A percentile compares a stretch with the other conserved stretches of the same genome.
phyloP scores from a whole-genome alignment of 2,888 invertebrate species.

The Hyles lineata region DNA sequence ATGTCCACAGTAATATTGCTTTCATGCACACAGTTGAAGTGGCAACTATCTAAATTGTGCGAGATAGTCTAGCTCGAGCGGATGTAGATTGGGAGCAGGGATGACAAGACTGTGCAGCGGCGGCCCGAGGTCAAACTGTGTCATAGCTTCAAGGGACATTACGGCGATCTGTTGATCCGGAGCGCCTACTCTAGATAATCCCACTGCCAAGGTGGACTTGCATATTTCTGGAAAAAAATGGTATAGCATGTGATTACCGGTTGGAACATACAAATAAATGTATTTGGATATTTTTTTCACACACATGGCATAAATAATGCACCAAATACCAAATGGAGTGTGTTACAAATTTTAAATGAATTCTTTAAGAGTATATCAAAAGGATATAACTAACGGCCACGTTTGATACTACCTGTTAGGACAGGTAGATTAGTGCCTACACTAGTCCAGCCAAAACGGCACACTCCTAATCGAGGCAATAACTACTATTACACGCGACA shows the following conservation, averaged over 20 bases:
- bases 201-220: constrained; percentile 86
- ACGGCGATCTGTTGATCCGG: constrained; percentile 91
- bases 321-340: too few species aligned
- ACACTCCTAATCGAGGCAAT: too few species aligned
- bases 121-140: constrained; percentile 89
- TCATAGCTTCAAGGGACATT: constrained; percentile 90
- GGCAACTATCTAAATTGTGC: constrained; percentile 84
- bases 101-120: constrained; percentile 98
- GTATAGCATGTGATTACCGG: neutral
- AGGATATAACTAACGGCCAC: too few species aligned
- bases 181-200: constrained; percentile 96
- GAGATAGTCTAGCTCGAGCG: constrained; percentile 95
- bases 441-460: too few species aligned
- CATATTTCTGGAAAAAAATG: constrained; percentile 62
- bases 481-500: too few species aligned
- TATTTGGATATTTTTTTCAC: too few species aligned
- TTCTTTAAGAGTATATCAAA: too few species aligned
- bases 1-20: constrained; percentile 29
- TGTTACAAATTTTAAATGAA: too few species aligned
- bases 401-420: too few species aligned
- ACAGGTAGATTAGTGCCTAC: too few species aligned
- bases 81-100: constrained; percentile 93
- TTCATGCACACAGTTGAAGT: constrained; percentile 9
- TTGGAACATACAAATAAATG: too few species aligned
- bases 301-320: too few species aligned